Evolutionary conservation across 2,797 vertebrate genomes (phyloP).

Genomic region (Siniperca obscura): DNA sequence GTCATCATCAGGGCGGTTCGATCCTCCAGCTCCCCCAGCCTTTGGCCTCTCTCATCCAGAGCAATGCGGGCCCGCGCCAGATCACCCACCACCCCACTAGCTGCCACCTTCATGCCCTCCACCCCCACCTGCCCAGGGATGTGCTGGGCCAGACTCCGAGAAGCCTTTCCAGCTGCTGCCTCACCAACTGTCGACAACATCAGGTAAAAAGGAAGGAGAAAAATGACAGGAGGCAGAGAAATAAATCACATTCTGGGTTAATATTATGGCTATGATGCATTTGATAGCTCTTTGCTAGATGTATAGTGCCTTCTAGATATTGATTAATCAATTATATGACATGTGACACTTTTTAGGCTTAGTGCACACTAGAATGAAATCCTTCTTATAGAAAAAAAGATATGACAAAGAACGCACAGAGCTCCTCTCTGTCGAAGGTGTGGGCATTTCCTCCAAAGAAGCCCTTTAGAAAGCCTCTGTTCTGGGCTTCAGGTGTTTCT

Average conservation of each 20-base stretch:
- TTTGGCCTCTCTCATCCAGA: conserved; percentile 96
- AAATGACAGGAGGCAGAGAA: background rate
- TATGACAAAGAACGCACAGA: conserved; percentile 88
- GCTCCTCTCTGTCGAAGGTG: conserved; percentile 97
- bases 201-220: background rate
- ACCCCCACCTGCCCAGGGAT: conserved; percentile 93
- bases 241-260: background rate
- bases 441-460: conserved; percentile 96
- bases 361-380: background rate
- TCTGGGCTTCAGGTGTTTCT: conserved; percentile 97
- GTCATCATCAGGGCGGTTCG: conserved; percentile 96
- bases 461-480: conserved; percentile 97
- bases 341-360: background rate
- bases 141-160: conserved; percentile 95
- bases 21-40: conserved; percentile 96
- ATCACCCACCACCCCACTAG: conserved; percentile 92
- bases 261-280: background rate
- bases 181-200: conserved; percentile 89
- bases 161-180: conserved; percentile 94
- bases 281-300: background rate
- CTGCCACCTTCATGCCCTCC: conserved; percentile 93
- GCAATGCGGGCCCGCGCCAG: conserved; percentile 93
- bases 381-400: background rate
- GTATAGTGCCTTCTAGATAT: background rate
- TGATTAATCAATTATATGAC: background rate